These are phyloP conservation scores for Harmothoe impar DNA, from an alignment of 2,888 invertebrate genomes.

Conservation along the genomic window DNA sequence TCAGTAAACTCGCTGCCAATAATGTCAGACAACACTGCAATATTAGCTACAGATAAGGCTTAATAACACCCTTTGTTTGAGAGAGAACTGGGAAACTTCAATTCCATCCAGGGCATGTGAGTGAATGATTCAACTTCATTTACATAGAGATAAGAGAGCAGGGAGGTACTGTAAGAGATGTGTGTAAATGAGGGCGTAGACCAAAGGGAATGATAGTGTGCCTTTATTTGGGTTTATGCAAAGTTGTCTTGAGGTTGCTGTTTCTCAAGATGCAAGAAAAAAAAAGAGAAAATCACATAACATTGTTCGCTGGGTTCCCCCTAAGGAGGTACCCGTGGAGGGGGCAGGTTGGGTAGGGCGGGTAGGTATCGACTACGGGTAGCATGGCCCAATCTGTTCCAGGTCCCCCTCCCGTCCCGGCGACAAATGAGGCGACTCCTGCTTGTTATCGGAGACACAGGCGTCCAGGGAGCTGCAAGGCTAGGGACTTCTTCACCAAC, in stretches of 20 bases:
- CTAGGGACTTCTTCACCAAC: background rate
- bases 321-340: background rate
- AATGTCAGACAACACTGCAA: background rate
- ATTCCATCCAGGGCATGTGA: conserved; percentile 7
- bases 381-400: conserved; percentile 39
- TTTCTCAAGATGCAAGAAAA: too few relatives aligned
- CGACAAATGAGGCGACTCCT: conserved; percentile 13
- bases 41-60: background rate
- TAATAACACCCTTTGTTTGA: background rate
- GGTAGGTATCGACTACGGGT: background rate
- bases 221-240: background rate
- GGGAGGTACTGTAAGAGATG: background rate
- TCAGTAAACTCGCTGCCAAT: background rate
- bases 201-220: background rate
- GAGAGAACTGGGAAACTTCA: background rate
- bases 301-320: too few relatives aligned
- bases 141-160: background rate
- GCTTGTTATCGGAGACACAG: conserved; percentile 43
- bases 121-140: background rate
- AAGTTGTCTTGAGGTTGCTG: background rate
- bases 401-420: background rate
- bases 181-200: background rate
- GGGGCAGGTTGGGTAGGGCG: background rate
- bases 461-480: background rate
- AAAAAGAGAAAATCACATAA: too few relatives aligned